Conservation (phyloP, 64 coral and sea anemone species). For the Acropora tenuis region DNA sequence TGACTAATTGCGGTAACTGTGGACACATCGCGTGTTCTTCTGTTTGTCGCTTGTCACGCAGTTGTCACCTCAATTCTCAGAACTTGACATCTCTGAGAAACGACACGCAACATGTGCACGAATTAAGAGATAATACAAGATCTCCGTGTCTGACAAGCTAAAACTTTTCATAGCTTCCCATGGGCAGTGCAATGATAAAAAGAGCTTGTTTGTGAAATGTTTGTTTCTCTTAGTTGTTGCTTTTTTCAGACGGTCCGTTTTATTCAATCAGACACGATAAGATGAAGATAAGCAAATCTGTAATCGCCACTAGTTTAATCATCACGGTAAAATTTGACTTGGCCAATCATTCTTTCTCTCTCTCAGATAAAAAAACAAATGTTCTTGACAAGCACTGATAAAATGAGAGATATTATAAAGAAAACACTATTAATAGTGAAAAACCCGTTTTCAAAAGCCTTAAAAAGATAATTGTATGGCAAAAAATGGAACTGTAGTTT, state of each 20-base stretch:
- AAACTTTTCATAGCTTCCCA: not conserved
- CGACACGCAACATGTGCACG: conserved; percentile 38
- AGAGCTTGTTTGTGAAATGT: too few relatives aligned
- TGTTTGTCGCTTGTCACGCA: conserved; percentile 29
- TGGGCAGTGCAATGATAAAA: not conserved
- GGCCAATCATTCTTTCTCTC: not conserved
- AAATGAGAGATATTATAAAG: too few relatives aligned
- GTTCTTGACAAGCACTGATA: not conserved
- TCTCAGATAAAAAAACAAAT: not conserved
- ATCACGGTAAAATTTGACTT: not conserved
- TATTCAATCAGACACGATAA: not conserved
- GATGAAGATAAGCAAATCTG: not conserved
- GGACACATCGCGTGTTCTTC: conserved; percentile 23
- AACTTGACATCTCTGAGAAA: not conserved
- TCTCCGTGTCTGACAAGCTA: not conserved
- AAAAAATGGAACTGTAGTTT: too few relatives aligned
- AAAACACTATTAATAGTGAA: too few relatives aligned
- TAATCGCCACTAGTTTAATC: not conserved
- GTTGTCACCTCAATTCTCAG: not conserved
- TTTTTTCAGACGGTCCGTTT: not conserved
- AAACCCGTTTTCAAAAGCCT: too few relatives aligned
- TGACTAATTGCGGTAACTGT: conserved; percentile 1
- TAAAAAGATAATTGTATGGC: too few relatives aligned
- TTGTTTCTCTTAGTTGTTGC: too few relatives aligned
- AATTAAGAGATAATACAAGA: not conserved